Conservation (phyloP, 2,113 vertebrate genomes). For the Thymallus thymallus region DNA sequence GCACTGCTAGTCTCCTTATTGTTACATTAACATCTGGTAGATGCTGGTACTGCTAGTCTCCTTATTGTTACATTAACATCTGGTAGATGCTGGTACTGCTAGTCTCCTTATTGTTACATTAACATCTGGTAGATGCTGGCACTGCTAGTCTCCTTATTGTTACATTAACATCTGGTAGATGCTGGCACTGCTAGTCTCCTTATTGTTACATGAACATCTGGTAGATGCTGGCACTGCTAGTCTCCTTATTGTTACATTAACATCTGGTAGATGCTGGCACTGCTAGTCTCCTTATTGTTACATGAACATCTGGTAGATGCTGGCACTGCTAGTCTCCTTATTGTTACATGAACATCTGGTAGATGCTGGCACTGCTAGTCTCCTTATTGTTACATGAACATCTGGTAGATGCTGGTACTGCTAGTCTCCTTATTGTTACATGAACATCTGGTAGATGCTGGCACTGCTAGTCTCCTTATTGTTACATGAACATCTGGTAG, state of each 20-base stretch:
- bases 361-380: neutral
- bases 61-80: neutral
- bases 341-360: neutral
- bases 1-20: neutral
- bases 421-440: neutral
- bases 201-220: neutral
- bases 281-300: neutral
- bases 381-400: neutral
- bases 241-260: neutral
- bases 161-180: neutral
- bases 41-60: neutral
- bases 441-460: neutral
- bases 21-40: neutral
- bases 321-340: neutral
- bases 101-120: neutral
- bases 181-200: neutral
- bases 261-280: too few species aligned
- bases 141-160: neutral
- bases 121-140: neutral
- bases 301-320: neutral
- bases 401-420: too few species aligned
- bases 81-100: too few species aligned
- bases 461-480: neutral
- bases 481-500: neutral
- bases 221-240: too few species aligned